These are phyloP conservation scores for Sylvietta virens DNA, from an alignment of 2,113 vertebrate species.

Conservation along the genomic window DNA sequence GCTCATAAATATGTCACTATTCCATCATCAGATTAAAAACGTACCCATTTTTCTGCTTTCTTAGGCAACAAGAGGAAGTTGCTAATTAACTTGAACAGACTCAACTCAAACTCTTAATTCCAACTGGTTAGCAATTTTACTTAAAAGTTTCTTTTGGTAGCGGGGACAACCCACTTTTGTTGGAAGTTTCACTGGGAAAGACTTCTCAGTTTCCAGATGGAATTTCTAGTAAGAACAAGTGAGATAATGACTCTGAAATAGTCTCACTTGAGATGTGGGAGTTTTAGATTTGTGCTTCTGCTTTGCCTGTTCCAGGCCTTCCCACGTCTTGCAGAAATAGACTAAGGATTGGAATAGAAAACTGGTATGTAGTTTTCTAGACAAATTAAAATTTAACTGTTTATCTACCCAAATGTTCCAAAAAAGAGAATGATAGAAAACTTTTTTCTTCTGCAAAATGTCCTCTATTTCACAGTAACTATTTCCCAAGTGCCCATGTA, in stretches of 20 bases:
- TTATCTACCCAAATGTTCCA: neutral
- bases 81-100: neutral
- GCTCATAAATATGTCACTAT: neutral
- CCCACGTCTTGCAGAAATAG: slow-evolving; percentile 41
- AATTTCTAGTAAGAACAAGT: neutral
- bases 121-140: neutral
- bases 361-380: neutral
- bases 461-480: neutral
- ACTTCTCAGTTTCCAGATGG: slow-evolving; percentile 2
- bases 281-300: slow-evolving; percentile 7
- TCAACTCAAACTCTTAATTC: neutral
- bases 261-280: neutral
- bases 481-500: neutral
- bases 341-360: neutral
- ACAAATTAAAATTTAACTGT: slow-evolving; percentile 1
- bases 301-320: slow-evolving; percentile 41
- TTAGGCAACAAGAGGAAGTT: neutral
- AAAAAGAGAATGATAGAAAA: neutral
- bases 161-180: neutral
- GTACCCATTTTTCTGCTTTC: neutral
- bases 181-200: neutral
- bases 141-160: neutral
- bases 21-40: neutral
- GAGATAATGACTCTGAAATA: neutral
- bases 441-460: neutral